A percentile compares a stretch with the other conserved stretches of the same genome.
Evolutionary conservation across 2,113 vertebrate genomes (phyloP).

Genomic region (Eurystomus gularis): DNA sequence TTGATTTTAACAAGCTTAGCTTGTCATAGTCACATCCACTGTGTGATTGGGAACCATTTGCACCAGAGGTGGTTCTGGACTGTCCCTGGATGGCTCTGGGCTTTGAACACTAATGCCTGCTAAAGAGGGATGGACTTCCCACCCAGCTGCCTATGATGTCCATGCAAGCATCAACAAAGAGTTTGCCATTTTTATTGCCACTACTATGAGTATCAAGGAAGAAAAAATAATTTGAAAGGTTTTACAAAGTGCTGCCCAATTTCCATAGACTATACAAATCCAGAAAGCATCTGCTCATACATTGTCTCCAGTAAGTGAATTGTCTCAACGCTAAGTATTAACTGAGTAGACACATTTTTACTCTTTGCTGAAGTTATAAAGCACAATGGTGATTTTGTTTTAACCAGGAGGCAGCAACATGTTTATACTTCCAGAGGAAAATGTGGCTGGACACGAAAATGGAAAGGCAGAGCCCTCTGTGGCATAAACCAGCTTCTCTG

Average conservation of each 20-base stretch:
- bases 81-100: not conserved
- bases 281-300: not conserved
- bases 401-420: not conserved
- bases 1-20: not conserved
- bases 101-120: not conserved
- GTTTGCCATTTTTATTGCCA: accelerated
- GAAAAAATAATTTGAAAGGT: not conserved
- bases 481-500: not conserved
- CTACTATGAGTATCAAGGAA: not conserved
- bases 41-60: not conserved
- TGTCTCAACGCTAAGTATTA: not conserved
- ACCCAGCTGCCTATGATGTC: not conserved
- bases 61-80: not conserved
- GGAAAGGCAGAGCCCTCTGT: not conserved
- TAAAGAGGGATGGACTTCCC: not conserved
- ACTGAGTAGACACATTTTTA: not conserved
- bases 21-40: not conserved
- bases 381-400: not conserved
- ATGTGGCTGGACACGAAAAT: not conserved
- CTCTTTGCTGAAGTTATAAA: not conserved
- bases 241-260: not conserved
- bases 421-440: not conserved
- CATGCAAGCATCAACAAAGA: not conserved
- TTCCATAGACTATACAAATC: not conserved
- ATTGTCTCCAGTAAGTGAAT: too few species aligned